phyloP scores from a whole-genome alignment of 2,888 invertebrate genomes.

The Tetropium fuscum region DNA sequence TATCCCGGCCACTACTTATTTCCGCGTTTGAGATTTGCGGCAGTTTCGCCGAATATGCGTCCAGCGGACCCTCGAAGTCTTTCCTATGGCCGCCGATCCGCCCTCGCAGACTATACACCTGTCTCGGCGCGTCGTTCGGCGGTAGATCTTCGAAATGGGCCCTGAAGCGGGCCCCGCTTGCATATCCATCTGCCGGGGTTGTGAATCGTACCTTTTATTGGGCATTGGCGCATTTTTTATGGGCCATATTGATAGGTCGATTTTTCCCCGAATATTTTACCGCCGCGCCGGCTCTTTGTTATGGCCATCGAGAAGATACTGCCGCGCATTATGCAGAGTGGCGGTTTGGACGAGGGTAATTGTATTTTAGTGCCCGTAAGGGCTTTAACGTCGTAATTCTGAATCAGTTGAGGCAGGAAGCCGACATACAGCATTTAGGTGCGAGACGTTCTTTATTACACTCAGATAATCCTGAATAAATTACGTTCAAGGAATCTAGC shows the following conservation, averaged over 20 bases:
- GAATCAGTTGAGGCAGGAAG: no score
- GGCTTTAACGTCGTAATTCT: no score
- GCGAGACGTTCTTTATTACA: no score
- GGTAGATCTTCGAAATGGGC: constrained; percentile 52
- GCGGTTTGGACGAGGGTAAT: no score
- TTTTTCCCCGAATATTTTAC: constrained; percentile 34
- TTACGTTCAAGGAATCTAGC: no score
- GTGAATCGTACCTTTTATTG: constrained; percentile 50
- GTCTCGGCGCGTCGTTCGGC: constrained; percentile 23
- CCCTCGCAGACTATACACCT: neutral
- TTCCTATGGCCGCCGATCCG: neutral
- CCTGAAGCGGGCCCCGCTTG: constrained; percentile 45
- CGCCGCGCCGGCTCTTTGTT: no score
- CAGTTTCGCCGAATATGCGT: constrained; percentile 10
- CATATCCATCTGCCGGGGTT: constrained; percentile 49
- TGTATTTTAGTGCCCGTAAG: no score
- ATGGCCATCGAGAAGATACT: no score
- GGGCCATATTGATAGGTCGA: constrained; percentile 48
- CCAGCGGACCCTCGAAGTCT: neutral
- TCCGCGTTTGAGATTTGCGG: constrained; percentile 42
- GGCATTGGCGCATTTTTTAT: constrained; percentile 51
- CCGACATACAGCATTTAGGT: no score
- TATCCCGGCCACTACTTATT: constrained; percentile 34
- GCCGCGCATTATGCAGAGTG: no score
- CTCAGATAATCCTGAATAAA: no score